Evolutionary conservation across 2,888 invertebrate species (phyloP).

Genomic region (Neria commutata): DNA sequence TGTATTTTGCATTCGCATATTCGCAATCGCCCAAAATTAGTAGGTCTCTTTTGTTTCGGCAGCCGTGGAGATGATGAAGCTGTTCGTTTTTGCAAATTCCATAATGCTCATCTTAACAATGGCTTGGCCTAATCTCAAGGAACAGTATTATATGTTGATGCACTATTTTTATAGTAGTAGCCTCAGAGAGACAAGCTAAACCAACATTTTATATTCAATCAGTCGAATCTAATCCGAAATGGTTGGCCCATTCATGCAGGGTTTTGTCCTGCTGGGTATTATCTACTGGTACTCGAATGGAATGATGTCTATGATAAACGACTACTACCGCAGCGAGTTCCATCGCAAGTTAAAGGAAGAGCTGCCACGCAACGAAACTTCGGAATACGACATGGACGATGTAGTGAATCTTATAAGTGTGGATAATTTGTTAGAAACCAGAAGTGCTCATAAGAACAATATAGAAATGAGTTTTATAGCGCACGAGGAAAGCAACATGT

Average conservation of each 20-base stretch:
- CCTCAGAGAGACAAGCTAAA: neutral
- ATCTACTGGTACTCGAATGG: constrained; percentile 74
- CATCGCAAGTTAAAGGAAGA: constrained; percentile 58
- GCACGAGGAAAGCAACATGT: no score
- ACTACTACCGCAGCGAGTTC: constrained; percentile 76
- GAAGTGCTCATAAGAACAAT: neutral
- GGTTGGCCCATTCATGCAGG: constrained; percentile 70
- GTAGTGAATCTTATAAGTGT: constrained; percentile 45
- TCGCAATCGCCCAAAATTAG: neutral
- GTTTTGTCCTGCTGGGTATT: constrained; percentile 70
- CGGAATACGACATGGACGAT: constrained; percentile 40
- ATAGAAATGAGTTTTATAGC: no score
- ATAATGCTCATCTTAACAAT: constrained; percentile 74
- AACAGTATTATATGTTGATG: constrained; percentile 64
- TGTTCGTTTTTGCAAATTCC: constrained; percentile 81
- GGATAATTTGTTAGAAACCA: no score
- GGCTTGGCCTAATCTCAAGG: constrained; percentile 75
- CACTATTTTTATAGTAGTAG: constrained; percentile 53
- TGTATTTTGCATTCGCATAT: constrained; percentile 35
- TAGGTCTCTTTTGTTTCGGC: constrained; percentile 56
- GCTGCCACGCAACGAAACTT: constrained; percentile 21
- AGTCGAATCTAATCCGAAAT: constrained; percentile 57
- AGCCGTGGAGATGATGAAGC: constrained; percentile 74
- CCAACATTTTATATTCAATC: neutral
- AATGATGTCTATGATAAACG: constrained; percentile 75